Conservation (phyloP, 1,140 invertebrate species). For the Lepidurus packardi region DNA sequence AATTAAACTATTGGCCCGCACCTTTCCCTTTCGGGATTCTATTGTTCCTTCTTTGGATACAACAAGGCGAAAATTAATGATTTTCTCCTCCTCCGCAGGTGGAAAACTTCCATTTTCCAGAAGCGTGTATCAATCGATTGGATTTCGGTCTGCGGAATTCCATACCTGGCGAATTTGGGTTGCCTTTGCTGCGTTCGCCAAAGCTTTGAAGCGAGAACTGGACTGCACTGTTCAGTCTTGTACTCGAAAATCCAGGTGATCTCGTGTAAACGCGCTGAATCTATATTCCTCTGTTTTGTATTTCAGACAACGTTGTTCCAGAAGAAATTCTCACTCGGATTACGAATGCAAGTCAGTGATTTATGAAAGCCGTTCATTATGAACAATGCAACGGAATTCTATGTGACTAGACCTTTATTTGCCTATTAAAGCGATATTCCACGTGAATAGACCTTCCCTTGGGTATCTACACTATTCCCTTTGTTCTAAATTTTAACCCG, state of each 20-base stretch:
- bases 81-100: not conserved
- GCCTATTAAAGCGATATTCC: no score
- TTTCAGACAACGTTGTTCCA: not conserved
- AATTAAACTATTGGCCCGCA: not conserved
- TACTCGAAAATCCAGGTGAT: not conserved
- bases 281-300: not conserved
- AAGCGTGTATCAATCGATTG: slow-evolving; percentile 11
- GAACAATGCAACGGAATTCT: no score
- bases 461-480: not conserved
- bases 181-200: not conserved
- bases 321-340: no score
- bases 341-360: no score
- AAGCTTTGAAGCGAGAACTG: not conserved
- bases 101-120: not conserved
- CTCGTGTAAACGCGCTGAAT: not conserved
- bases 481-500: not conserved
- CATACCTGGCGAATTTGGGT: not conserved
- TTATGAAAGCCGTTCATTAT: no score
- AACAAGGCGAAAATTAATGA: not conserved
- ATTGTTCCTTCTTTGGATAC: not conserved
- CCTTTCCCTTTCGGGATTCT: not conserved
- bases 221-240: no score
- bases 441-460: no score
- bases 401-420: no score
- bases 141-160: not conserved